Conservation (phyloP, 2,113 vertebrate genomes). For the Dolichotis patagonum region DNA sequence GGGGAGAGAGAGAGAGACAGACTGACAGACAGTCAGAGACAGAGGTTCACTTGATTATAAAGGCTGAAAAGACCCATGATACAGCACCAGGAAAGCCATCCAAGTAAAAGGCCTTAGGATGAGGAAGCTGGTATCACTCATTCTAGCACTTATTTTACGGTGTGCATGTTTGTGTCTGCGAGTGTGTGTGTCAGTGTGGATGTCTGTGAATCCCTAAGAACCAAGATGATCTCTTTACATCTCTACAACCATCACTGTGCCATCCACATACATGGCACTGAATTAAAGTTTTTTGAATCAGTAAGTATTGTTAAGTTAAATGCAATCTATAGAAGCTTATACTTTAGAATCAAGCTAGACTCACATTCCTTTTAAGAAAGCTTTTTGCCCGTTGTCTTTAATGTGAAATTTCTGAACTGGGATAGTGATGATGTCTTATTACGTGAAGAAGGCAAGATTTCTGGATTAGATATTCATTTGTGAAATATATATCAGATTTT, state of each 20-base stretch:
- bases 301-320: not conserved
- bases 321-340: not conserved
- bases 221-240: not conserved
- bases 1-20: not conserved
- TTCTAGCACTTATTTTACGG: not conserved
- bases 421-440: not conserved
- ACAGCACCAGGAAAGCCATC: not conserved
- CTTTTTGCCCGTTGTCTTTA: not conserved
- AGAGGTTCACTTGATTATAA: not conserved
- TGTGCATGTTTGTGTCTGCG: not conserved
- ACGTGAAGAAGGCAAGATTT: not conserved
- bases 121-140: not conserved
- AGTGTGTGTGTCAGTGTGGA: not conserved
- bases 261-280: not conserved
- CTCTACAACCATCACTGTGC: not conserved
- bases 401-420: not conserved
- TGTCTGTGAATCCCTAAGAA: not conserved
- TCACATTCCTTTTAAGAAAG: not conserved
- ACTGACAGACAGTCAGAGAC: not conserved
- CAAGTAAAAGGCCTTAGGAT: not conserved
- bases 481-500: not conserved
- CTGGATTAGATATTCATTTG: not conserved
- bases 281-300: not conserved
- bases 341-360: not conserved
- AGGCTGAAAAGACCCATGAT: not conserved